A percentile compares a stretch with the other conserved stretches of the same genome.
These are phyloP conservation scores for Junonia oenone DNA, from an alignment of 2,888 invertebrate species.

Conservation along the genomic window DNA sequence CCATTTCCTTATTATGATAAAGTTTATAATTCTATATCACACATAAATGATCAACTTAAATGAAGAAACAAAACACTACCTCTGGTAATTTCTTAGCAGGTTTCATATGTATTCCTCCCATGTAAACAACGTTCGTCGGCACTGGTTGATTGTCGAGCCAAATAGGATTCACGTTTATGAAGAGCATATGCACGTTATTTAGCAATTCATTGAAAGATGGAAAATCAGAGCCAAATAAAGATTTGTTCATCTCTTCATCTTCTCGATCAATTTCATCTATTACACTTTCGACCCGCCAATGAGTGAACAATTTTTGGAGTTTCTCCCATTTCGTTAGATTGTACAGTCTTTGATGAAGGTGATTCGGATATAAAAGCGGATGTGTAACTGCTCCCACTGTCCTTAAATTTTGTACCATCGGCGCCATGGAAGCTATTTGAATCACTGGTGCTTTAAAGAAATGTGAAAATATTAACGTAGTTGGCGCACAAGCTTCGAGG, in stretches of 20 bases:
- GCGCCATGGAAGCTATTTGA: slow-evolving; percentile 39
- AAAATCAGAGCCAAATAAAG: slow-evolving; percentile 30
- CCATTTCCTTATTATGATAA: too few species aligned
- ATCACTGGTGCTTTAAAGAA: slow-evolving; percentile 44
- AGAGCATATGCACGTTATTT: slow-evolving; percentile 43
- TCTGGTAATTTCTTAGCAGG: slow-evolving; percentile 34
- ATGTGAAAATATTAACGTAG: slow-evolving; percentile 37
- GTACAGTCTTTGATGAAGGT: slow-evolving; percentile 29
- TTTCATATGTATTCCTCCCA: slow-evolving; percentile 41
- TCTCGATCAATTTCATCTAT: slow-evolving; percentile 2
- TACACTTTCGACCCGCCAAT: slow-evolving; percentile 16
- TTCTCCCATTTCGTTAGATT: slow-evolving; percentile 40
- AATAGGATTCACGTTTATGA: slow-evolving; percentile 40
- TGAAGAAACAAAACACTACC: slow-evolving; percentile 26
- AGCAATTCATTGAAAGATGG: slow-evolving; percentile 32
- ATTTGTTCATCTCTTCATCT: slow-evolving; percentile 30
- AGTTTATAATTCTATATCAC: too few species aligned
- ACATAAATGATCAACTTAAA: not conserved
- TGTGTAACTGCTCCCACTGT: slow-evolving; percentile 37
- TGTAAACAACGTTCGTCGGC: slow-evolving; percentile 40
- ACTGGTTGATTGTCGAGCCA: slow-evolving; percentile 42
- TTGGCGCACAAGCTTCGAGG: slow-evolving; percentile 35
- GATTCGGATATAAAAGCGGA: slow-evolving; percentile 39
- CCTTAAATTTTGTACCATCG: slow-evolving; percentile 25
- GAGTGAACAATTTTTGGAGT: slow-evolving; percentile 29